phyloP scores from a whole-genome alignment of 2,113 vertebrate species.

The Falco punctatus region DNA sequence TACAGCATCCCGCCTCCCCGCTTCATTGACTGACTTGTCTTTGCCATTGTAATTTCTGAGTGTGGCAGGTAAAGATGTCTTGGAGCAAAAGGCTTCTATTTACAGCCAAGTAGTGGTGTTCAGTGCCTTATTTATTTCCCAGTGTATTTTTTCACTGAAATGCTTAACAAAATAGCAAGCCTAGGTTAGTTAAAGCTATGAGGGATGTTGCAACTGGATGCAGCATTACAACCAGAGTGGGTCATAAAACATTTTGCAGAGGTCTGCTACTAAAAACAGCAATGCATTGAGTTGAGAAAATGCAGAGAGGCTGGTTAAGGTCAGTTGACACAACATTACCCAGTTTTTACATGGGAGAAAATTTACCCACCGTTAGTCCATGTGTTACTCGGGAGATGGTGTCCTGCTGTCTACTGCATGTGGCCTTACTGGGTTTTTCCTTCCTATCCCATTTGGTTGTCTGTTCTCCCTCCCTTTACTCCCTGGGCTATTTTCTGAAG shows the following conservation, averaged over 20 bases:
- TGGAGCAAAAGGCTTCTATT: slow-evolving; percentile 12
- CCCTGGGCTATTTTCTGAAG: background rate
- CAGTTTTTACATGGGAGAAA: background rate
- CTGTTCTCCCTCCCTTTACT: background rate
- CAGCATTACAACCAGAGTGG: slow-evolving; percentile 32
- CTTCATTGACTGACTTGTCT: background rate
- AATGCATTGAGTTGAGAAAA: slow-evolving; percentile 30
- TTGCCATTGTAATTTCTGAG: background rate
- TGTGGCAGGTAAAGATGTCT: background rate
- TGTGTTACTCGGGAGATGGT: background rate
- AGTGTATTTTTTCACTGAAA: background rate
- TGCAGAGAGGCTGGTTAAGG: slow-evolving; percentile 9
- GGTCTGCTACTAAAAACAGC: slow-evolving; percentile 66
- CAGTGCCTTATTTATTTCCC: slow-evolving; percentile 6
- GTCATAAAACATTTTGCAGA: slow-evolving; percentile 59
- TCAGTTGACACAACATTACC: background rate
- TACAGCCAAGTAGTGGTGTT: background rate
- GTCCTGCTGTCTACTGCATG: background rate
- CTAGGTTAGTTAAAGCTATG: background rate
- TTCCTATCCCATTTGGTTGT: background rate
- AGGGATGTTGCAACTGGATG: slow-evolving; percentile 41
- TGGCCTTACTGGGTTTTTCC: background rate
- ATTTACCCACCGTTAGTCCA: background rate
- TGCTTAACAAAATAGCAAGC: background rate
- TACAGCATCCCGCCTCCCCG: background rate